Evolutionary conservation across 2,113 vertebrate species (phyloP).

Genomic region (Sinosuthora webbiana): DNA sequence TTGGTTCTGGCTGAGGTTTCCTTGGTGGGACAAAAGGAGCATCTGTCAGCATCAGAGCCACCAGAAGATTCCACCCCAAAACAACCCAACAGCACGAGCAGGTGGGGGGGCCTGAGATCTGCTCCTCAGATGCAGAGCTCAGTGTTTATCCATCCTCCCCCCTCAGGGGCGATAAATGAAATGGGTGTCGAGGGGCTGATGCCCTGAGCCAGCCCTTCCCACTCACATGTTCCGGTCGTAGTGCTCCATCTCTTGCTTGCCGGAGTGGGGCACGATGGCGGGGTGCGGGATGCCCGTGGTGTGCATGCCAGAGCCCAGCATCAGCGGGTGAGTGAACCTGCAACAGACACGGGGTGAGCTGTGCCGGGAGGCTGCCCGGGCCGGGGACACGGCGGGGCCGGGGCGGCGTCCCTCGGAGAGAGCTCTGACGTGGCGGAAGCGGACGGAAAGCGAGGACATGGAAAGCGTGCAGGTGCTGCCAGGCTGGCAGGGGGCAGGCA

Average conservation of each 20-base stretch:
- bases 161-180: neutral
- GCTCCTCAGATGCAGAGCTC: neutral
- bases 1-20: slow-evolving; percentile 89
- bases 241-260: slow-evolving; percentile 92
- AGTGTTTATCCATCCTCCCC: neutral
- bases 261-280: slow-evolving; percentile 90
- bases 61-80: neutral
- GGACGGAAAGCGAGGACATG: neutral
- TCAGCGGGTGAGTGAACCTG: slow-evolving; percentile 95
- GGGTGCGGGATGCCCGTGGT: slow-evolving; percentile 95
- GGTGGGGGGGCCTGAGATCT: accelerated
- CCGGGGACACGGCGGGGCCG: accelerated
- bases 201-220: neutral
- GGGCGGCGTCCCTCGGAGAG: neutral
- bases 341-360: slow-evolving; percentile 8
- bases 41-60: neutral
- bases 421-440: neutral
- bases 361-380: neutral
- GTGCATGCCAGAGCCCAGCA: slow-evolving; percentile 93
- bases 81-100: accelerated
- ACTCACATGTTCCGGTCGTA: slow-evolving; percentile 91
- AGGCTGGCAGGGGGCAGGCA: neutral
- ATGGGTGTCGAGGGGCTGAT: accelerated
- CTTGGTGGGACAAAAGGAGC: slow-evolving; percentile 62
- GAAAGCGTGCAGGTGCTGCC: neutral